Evolutionary conservation across 2,113 vertebrate genomes (phyloP), one percentile per base, ranked within the genome.

Genomic region (Tautogolabrus adspersus): DNA sequence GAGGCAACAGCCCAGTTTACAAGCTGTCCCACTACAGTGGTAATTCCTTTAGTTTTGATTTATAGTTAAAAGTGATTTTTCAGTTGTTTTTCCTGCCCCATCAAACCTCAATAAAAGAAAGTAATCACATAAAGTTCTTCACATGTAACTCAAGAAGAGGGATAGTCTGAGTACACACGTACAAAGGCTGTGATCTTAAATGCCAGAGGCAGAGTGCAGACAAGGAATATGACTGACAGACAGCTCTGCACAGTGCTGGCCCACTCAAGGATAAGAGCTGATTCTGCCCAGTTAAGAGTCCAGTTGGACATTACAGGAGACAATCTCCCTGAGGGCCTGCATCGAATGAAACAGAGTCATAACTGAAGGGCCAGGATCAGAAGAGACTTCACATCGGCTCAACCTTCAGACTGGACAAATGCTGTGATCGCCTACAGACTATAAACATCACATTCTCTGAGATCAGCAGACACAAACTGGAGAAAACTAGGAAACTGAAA

Each of bases 291-390:
- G 62, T 63, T 26, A 38, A n/a, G 21, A 47, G 10, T 54, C 11
- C 1, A 55, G 19, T 58, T 81, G 81, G 61, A 72, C 23, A 57
- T 71, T 82, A 72, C 34, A 74, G 44, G 59, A 66, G 57, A 60
- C 26, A 56, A 16, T 47, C 26, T 65, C n/a, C 34, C 74, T 8
- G 18, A 76, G 65, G 52, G 34, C 15, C 9, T 46, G 51, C 11
- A 57, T 18, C 44, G 49, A 63, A 51, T 70, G 38, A 72, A 71
- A 26, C n/a, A 46, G 11, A 51, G 16, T 21, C 47, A 57, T 38
- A 40, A 40, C 67, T 42, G 26, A 10, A 42, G 66, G 46, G 6
- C 55, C 10, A 56, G n/a, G 54, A 69, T 59, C 23, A 67, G 44
- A 60, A 51, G 44, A 64, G 21, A 58, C 42, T 34, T 23, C 30